These are phyloP conservation scores for Punctoribates punctum DNA, from an alignment of 2,888 invertebrate species.

Conservation along the genomic window DNA sequence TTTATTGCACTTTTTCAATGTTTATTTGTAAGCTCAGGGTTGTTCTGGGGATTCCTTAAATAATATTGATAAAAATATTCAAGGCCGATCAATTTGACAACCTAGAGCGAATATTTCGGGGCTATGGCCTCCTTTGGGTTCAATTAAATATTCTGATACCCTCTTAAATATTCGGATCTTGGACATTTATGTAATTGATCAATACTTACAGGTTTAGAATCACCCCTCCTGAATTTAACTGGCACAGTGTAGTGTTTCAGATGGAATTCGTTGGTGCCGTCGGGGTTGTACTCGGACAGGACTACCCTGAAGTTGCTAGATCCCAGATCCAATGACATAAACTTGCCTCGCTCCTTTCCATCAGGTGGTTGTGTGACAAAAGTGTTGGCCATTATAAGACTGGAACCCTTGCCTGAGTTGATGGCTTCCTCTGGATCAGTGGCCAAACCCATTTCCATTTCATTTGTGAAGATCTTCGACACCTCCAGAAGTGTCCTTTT, in stretches of 20 bases:
- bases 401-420: neutral
- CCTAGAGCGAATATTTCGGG: no score
- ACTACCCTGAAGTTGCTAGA: conserved; percentile 34
- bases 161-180: no score
- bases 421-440: neutral
- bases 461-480: neutral
- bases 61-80: no score
- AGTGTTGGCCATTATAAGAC: conserved; percentile 43
- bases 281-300: neutral
- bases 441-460: neutral
- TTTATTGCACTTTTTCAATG: no score
- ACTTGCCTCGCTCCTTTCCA: neutral
- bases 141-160: no score
- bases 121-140: no score
- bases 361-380: conserved; percentile 38
- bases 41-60: no score
- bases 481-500: neutral
- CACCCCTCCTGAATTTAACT: no score
- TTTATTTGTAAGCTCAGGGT: no score
- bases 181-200: no score
- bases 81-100: no score
- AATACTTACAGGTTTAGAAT: no score
- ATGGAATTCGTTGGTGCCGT: neutral
- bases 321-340: conserved; percentile 34
- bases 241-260: neutral